phyloP scores from a whole-genome alignment of 2,888 invertebrate species.

The Selenia dentaria region DNA sequence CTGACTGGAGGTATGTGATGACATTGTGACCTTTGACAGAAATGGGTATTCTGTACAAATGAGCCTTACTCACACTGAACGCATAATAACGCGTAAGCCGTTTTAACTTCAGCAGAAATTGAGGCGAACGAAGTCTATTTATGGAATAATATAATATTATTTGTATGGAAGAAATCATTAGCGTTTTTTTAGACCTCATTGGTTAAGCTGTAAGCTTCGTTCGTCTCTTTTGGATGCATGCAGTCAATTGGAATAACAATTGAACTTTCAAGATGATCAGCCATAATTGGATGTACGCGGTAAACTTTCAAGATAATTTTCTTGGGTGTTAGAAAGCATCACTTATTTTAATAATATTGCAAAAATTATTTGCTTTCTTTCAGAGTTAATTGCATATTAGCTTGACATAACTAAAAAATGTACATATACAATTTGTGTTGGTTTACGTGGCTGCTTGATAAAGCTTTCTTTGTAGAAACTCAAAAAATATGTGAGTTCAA shows the following conservation, averaged over 20 bases:
- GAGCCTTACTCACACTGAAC: background rate
- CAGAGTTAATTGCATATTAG: background rate
- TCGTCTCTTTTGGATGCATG: background rate
- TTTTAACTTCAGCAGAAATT: no score
- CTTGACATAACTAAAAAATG: background rate
- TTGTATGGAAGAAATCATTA: no score
- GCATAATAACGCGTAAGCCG: no score
- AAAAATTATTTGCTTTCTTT: no score
- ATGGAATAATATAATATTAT: no score
- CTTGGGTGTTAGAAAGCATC: slow-evolving; percentile 8
- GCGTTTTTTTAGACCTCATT: no score
- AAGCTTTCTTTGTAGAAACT: no score
- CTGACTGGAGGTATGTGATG: slow-evolving; percentile 40
- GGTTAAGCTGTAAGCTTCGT: background rate
- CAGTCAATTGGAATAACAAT: slow-evolving; percentile 2
- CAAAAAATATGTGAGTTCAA: no score
- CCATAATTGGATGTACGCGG: background rate
- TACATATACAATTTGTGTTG: no score
- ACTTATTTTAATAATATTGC: background rate
- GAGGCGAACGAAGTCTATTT: no score
- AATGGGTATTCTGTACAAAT: slow-evolving; percentile 11
- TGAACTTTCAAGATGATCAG: background rate
- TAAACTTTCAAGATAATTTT: slow-evolving; percentile 4
- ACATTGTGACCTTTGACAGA: slow-evolving; percentile 28
- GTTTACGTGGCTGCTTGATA: no score